A percentile compares a stretch with the other conserved stretches of the same genome.
Evolutionary conservation across 2,113 vertebrate genomes (phyloP).

Genomic region (Syngnathus scovelli): DNA sequence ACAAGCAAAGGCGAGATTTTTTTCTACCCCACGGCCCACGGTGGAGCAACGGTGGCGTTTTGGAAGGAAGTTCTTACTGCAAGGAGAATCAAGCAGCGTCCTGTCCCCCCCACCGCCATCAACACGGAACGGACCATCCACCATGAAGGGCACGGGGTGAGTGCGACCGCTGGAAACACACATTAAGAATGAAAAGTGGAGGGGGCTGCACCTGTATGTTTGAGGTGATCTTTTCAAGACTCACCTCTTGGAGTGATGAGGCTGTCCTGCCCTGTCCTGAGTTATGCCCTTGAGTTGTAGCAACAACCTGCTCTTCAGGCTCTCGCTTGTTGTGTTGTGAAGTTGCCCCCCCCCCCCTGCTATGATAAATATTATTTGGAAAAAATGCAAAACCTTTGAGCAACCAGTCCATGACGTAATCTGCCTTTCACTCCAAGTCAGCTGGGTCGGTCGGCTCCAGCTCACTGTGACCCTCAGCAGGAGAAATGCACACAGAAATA

Average conservation of each 20-base stretch:
- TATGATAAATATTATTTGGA: neutral
- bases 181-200: neutral
- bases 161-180: slow-evolving; percentile 49
- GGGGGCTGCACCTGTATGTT: neutral
- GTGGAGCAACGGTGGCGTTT: slow-evolving; percentile 61
- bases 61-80: slow-evolving; percentile 18
- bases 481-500: neutral
- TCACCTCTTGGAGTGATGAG: slow-evolving; percentile 29
- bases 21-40: slow-evolving; percentile 56
- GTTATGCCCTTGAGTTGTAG: slow-evolving; percentile 51
- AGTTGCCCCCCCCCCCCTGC: neutral
- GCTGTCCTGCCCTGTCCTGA: slow-evolving; percentile 16
- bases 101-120: slow-evolving; percentile 19
- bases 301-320: slow-evolving; percentile 4
- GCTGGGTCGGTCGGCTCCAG: neutral
- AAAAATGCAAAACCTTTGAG: neutral
- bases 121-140: slow-evolving; percentile 46
- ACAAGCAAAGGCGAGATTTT: slow-evolving; percentile 31
- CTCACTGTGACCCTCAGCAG: neutral
- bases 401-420: neutral
- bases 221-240: neutral
- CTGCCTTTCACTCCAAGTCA: neutral
- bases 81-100: slow-evolving; percentile 58
- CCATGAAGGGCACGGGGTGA: slow-evolving; percentile 76
- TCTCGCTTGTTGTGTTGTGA: slow-evolving; percentile 35